Evolutionary conservation across 2,113 vertebrate genomes (phyloP).

Genomic region (Toxotes chatareus): DNA sequence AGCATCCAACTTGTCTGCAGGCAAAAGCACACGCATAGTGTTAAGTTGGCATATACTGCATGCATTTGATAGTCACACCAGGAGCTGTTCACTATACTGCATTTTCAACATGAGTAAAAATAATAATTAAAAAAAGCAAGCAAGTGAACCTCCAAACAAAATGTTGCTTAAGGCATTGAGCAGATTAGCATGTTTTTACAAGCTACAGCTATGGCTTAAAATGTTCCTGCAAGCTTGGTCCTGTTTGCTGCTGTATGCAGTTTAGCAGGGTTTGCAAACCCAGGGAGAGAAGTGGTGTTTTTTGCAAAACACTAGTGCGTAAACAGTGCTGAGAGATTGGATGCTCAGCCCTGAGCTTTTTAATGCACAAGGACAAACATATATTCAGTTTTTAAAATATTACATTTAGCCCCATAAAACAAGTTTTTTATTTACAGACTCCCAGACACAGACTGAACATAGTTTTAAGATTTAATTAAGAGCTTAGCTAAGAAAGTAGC

Average conservation of each 20-base stretch:
- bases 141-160: too few relatives aligned
- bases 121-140: not conserved
- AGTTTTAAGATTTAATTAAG: not conserved
- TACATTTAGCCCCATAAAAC: not conserved
- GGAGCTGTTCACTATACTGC: not conserved
- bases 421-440: not conserved
- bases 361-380: not conserved
- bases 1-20: conserved; percentile 93
- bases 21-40: conserved; percentile 28
- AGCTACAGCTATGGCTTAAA: too few relatives aligned
- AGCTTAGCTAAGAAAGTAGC: too few relatives aligned
- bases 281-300: not conserved
- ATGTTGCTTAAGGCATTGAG: too few relatives aligned
- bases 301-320: not conserved
- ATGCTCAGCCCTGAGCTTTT: too few relatives aligned
- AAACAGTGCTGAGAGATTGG: too few relatives aligned
- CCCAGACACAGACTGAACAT: too few relatives aligned
- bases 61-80: not conserved
- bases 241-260: not conserved
- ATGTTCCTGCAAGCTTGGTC: not conserved
- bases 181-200: too few relatives aligned
- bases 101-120: not conserved
- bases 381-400: not conserved
- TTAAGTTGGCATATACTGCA: conserved; percentile 32
- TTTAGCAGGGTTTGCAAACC: not conserved